phyloP scores from a whole-genome alignment of 2,113 vertebrate genomes.

The Sardina pilchardus region DNA sequence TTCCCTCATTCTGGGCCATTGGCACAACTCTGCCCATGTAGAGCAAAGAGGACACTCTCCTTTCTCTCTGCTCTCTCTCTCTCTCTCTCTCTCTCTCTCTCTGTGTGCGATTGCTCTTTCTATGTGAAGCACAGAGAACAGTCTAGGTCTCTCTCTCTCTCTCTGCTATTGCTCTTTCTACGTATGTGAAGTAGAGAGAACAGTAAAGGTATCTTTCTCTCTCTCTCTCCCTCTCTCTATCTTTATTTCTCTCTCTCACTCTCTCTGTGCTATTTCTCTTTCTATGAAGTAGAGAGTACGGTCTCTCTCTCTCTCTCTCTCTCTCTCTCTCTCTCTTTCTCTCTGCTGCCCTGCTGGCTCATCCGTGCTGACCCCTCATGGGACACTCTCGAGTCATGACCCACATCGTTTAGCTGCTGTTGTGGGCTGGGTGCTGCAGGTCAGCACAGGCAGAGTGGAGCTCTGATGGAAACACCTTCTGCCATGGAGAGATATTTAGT shows the following conservation, averaged over 20 bases:
- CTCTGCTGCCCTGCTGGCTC: background rate
- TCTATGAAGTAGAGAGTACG: background rate
- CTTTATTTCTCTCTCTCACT: too few relatives aligned
- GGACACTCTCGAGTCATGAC: background rate
- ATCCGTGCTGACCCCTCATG: background rate
- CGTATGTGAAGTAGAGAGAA: background rate
- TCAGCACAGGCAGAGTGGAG: background rate
- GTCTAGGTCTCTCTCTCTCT: too few relatives aligned
- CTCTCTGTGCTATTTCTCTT: too few relatives aligned
- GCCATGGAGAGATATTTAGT: background rate
- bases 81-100: too few relatives aligned
- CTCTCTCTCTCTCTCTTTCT: too few relatives aligned
- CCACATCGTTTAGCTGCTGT: constrained; percentile 2
- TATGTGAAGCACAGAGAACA: background rate
- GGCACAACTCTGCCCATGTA: background rate
- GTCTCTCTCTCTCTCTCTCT: too few relatives aligned
- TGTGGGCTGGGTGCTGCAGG: background rate
- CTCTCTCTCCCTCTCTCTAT: too few relatives aligned
- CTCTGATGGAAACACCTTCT: background rate
- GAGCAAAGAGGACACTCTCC: too few relatives aligned
- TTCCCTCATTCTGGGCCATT: background rate
- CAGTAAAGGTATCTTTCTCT: too few relatives aligned
- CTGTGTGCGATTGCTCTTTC: background rate
- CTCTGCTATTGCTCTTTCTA: background rate
- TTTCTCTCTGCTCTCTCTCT: too few relatives aligned